Evolutionary conservation across 2,888 invertebrate genomes (phyloP).

Genomic region (Ichneumon xanthorius): DNA sequence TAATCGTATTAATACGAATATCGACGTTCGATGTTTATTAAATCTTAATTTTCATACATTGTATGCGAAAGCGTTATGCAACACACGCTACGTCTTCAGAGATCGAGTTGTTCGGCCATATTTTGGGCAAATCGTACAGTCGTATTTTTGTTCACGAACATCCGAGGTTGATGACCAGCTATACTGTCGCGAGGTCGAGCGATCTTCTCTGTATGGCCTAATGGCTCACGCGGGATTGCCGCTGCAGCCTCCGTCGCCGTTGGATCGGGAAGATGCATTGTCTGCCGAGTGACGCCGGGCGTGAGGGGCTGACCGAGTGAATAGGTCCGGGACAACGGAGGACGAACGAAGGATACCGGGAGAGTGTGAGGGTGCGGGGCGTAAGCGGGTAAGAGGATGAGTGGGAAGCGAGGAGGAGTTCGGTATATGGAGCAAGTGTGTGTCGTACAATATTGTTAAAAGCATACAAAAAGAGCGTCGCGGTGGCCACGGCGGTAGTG

Average conservation of each 20-base stretch:
- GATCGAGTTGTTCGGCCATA: neutral
- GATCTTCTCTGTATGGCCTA: constrained; percentile 46
- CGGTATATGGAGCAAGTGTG: constrained; percentile 63
- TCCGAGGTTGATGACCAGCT: constrained; percentile 24
- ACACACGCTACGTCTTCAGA: neutral
- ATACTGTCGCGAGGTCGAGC: constrained; percentile 5
- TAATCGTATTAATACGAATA: too few species aligned
- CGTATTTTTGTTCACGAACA: neutral
- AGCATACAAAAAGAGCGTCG: constrained; percentile 77
- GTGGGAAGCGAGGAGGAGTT: constrained; percentile 44
- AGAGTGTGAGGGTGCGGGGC: neutral
- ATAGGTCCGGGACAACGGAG: constrained; percentile 43
- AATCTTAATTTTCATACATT: too few species aligned
- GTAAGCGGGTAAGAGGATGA: constrained; percentile 53
- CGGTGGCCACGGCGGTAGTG: constrained; percentile 52
- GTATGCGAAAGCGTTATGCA: too few species aligned
- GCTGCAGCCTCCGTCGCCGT: neutral
- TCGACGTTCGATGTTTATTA: too few species aligned
- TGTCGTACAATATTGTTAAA: constrained; percentile 81
- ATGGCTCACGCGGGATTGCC: constrained; percentile 30
- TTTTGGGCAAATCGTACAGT: neutral
- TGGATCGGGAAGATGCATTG: constrained; percentile 55
- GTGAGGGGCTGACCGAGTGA: constrained; percentile 37
- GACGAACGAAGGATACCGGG: constrained; percentile 31
- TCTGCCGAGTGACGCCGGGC: constrained; percentile 51